A percentile compares a stretch with the other conserved stretches of the same genome.
Conservation (phyloP, 2,888 invertebrate genomes). For the Cataglyphis cursor region DNA sequence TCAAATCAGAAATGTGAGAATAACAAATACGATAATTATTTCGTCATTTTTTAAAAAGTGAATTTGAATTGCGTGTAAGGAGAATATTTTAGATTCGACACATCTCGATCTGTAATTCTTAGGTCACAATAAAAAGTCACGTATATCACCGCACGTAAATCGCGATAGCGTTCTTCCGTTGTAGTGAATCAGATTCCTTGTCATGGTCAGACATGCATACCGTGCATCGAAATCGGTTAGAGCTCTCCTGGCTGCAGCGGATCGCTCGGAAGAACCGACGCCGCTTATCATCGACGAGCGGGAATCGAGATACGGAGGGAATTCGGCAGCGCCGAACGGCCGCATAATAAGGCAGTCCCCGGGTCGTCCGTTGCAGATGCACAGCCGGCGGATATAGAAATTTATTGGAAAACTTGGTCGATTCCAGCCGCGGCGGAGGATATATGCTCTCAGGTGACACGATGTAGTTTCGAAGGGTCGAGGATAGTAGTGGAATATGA, state of each 20-base stretch:
- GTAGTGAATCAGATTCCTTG: slow-evolving; percentile 44
- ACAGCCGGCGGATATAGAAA: slow-evolving; percentile 55
- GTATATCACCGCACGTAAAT: slow-evolving; percentile 18
- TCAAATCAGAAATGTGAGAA: not conserved
- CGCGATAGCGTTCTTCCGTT: slow-evolving; percentile 42
- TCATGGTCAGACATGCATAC: slow-evolving; percentile 37
- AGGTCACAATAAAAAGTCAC: slow-evolving; percentile 8
- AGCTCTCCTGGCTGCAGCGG: not conserved
- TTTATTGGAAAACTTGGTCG: slow-evolving; percentile 62
- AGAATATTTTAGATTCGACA: not conserved
- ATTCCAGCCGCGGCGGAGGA: slow-evolving; percentile 29
- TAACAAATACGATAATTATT: not conserved
- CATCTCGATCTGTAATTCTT: not conserved
- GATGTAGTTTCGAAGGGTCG: slow-evolving; percentile 51
- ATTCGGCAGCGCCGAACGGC: slow-evolving; percentile 46
- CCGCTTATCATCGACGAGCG: slow-evolving; percentile 8
- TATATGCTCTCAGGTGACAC: slow-evolving; percentile 60
- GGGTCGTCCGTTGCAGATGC: slow-evolving; percentile 55
- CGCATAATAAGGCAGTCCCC: slow-evolving; percentile 51
- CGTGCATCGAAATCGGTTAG: slow-evolving; percentile 16
- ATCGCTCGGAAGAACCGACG: not conserved
- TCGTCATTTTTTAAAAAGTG: not conserved
- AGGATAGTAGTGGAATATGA: slow-evolving; percentile 14
- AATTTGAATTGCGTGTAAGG: not conserved
- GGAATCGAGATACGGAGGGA: slow-evolving; percentile 39